Evolutionary conservation across 2,888 invertebrate genomes (phyloP).

Genomic region (Heteromurus nitidus): DNA sequence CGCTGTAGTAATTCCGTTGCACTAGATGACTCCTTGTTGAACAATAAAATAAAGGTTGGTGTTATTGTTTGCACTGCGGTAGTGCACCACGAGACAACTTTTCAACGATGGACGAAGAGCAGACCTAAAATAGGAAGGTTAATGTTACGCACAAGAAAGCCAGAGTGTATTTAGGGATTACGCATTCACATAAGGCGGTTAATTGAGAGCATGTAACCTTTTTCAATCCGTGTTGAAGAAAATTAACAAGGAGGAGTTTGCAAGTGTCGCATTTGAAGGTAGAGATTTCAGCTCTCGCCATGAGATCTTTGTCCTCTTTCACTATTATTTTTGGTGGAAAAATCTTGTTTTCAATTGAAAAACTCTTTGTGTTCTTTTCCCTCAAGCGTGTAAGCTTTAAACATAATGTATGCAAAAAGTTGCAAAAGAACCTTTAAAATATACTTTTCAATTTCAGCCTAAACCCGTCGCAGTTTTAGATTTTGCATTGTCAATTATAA

Average conservation of each 20-base stretch:
- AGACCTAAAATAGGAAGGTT: slow-evolving; percentile 21
- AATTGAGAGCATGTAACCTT: neutral
- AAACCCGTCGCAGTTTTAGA: neutral
- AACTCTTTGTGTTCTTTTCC: slow-evolving; percentile 4
- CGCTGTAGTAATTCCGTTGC: slow-evolving; percentile 17
- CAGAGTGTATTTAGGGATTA: neutral
- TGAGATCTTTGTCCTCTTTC: too few species aligned
- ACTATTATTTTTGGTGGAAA: neutral
- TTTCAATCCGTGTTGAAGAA: too few species aligned
- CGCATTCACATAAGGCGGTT: neutral
- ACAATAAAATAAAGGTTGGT: slow-evolving; percentile 19
- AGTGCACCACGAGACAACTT: neutral
- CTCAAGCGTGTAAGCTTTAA: slow-evolving; percentile 35
- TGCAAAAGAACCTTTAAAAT: too few species aligned
- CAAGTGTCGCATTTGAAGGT: too few species aligned
- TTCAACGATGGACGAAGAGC: neutral
- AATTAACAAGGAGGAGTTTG: too few species aligned
- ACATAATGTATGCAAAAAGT: neutral
- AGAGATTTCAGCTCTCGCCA: too few species aligned
- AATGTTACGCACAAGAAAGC: slow-evolving; percentile 28
- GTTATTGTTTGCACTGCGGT: neutral
- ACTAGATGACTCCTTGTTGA: slow-evolving; percentile 5
- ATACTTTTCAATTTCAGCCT: slow-evolving; percentile 17
- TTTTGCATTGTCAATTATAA: neutral
- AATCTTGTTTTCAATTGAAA: neutral